Conservation (phyloP, 2,797 vertebrate species). For the Melanogrammus aeglefinus region DNA sequence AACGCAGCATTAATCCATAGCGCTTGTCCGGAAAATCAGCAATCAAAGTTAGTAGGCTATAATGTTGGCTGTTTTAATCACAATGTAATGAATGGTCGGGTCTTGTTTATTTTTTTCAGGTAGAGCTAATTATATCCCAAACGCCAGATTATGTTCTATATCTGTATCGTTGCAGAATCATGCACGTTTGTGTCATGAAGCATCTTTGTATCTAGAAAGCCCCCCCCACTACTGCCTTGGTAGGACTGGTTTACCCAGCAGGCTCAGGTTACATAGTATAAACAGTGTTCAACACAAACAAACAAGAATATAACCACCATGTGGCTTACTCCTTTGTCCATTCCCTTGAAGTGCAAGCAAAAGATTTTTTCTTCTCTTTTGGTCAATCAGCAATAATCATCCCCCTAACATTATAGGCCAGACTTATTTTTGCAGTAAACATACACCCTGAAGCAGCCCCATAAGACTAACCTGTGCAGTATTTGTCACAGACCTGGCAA, state of each 20-base stretch:
- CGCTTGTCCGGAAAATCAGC: no score
- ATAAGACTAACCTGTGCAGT: conserved; percentile 24
- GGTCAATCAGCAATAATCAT: conserved; percentile 4
- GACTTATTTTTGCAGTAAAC: conserved; percentile 46
- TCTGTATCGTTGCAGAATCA: no score
- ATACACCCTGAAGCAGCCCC: conserved; percentile 33
- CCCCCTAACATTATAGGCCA: conserved; percentile 31
- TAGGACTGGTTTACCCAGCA: conserved; percentile 39
- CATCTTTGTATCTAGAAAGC: no score
- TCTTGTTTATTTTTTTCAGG: no score
- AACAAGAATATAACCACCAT: conserved; percentile 61
- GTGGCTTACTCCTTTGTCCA: conserved; percentile 39
- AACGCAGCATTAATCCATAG: no score
- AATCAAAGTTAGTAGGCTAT: no score
- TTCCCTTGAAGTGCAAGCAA: conserved; percentile 6
- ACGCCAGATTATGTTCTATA: no score
- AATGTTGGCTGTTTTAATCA: no score
- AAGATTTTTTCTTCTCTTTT: neutral
- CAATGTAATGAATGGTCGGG: no score
- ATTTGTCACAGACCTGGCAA: conserved; percentile 21
- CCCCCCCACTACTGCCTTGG: neutral
- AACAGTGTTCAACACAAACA: conserved; percentile 54
- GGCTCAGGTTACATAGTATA: conserved; percentile 60
- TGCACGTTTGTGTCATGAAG: no score
- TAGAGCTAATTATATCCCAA: no score